These are phyloP conservation scores for Gonatopus flavifemur DNA, from an alignment of 1,140 invertebrate species.

Conservation along the genomic window DNA sequence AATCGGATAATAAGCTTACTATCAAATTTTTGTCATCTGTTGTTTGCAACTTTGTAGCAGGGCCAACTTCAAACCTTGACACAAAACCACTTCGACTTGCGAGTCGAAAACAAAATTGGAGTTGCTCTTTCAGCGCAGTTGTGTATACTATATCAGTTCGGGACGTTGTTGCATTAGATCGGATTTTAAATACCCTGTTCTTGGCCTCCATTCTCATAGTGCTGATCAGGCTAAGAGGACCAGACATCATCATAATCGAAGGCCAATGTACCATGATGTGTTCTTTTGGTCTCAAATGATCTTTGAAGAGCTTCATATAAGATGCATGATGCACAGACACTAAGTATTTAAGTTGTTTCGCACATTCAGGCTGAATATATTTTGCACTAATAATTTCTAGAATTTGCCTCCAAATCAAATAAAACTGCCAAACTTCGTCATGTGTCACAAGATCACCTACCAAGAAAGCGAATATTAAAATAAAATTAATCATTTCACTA, in stretches of 20 bases:
- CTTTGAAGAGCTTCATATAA: conserved; percentile 7
- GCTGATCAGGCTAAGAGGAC: conserved; percentile 12
- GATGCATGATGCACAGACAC: conserved; percentile 5
- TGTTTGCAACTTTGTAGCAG: too few species aligned
- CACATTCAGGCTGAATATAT: conserved; percentile 3
- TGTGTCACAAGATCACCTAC: conserved; percentile 9
- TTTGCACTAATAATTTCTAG: background rate
- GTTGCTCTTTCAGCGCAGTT: too few species aligned
- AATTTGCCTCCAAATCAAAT: conserved; percentile 5
- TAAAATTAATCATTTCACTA: conserved; percentile 14
- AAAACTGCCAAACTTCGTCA: conserved; percentile 9
- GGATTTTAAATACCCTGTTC: conserved; percentile 7
- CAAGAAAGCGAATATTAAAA: conserved; percentile 11
- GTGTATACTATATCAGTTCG: conserved; percentile 6
- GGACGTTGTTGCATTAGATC: background rate
- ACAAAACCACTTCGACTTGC: too few species aligned
- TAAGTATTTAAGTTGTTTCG: background rate
- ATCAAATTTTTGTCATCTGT: too few species aligned
- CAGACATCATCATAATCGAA: conserved; percentile 2
- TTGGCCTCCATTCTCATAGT: conserved; percentile 6
- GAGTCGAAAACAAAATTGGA: too few species aligned
- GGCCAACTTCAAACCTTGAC: too few species aligned
- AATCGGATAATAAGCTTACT: too few species aligned
- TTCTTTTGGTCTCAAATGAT: conserved; percentile 9
- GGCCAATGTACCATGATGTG: conserved; percentile 9